Evolutionary conservation across 2,888 invertebrate genomes (phyloP).

Genomic region (Drosophila meridiana): DNA sequence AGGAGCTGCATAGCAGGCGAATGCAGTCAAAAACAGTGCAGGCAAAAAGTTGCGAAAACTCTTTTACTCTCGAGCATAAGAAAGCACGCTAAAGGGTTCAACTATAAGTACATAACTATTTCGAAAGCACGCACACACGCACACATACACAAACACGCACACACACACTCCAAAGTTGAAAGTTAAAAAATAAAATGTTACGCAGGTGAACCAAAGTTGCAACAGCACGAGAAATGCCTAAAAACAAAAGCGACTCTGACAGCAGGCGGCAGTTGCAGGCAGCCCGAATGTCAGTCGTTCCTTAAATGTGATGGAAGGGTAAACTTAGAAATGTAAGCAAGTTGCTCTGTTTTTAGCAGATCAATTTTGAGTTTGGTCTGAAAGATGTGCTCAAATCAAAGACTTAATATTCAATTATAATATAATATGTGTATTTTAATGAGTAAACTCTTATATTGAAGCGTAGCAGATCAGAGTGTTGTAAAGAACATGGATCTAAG

Average conservation of each 20-base stretch:
- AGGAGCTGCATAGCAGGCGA: slow-evolving; percentile 26
- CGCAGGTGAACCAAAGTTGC: slow-evolving; percentile 62
- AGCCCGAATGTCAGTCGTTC: slow-evolving; percentile 64
- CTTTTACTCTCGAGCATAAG: slow-evolving; percentile 54
- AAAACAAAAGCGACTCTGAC: slow-evolving; percentile 51
- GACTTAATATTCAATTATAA: too few species aligned
- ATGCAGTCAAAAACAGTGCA: slow-evolving; percentile 77
- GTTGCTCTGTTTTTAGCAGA: background rate
- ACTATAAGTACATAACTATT: slow-evolving; percentile 76
- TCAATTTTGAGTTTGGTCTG: background rate
- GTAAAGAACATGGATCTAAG: too few species aligned
- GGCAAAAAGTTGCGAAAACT: slow-evolving; percentile 70
- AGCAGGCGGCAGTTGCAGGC: slow-evolving; percentile 63
- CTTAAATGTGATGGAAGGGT: slow-evolving; percentile 13
- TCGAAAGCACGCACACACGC: slow-evolving; percentile 61
- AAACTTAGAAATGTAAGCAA: slow-evolving; percentile 3
- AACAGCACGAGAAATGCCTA: slow-evolving; percentile 51
- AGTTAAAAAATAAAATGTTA: slow-evolving; percentile 71
- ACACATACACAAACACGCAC: slow-evolving; percentile 4
- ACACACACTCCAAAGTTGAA: slow-evolving; percentile 51
- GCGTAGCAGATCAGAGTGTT: too few species aligned
- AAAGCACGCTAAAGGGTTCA: slow-evolving; percentile 71
- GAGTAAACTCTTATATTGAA: too few species aligned
- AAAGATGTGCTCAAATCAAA: too few species aligned
- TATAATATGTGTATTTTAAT: too few species aligned